phyloP scores from a whole-genome alignment of 2,888 invertebrate genomes.

The Taenaris catops region DNA sequence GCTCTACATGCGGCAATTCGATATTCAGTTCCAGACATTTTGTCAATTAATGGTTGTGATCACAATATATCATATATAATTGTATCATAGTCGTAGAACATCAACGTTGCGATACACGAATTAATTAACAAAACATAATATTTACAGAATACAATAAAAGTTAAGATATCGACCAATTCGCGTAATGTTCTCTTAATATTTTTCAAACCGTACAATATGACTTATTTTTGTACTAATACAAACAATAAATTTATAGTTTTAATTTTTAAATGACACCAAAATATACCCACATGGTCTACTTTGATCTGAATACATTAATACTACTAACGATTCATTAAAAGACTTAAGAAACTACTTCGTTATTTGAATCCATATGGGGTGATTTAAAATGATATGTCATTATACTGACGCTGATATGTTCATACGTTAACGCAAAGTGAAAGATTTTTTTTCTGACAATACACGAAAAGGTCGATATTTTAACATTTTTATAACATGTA shows the following conservation, averaged over 20 bases:
- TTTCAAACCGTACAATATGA: too few species aligned
- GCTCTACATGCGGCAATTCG: slow-evolving; percentile 17
- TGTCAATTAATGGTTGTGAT: slow-evolving; percentile 18
- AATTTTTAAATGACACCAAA: too few species aligned
- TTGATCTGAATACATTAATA: too few species aligned
- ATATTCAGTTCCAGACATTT: slow-evolving; percentile 20
- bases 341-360: too few species aligned
- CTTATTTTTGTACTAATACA: too few species aligned
- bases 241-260: too few species aligned
- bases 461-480: slow-evolving; percentile 54
- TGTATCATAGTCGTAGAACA: slow-evolving; percentile 55
- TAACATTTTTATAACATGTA: slow-evolving; percentile 49
- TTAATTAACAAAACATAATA: slow-evolving; percentile 69
- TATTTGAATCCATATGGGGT: not conserved
- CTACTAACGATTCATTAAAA: too few species aligned
- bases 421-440: slow-evolving; percentile 18
- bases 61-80: slow-evolving; percentile 34
- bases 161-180: slow-evolving; percentile 58
- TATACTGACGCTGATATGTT: slow-evolving; percentile 51
- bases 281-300: too few species aligned
- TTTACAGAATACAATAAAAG: slow-evolving; percentile 47
- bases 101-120: slow-evolving; percentile 71
- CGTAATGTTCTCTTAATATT: too few species aligned
- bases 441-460: too few species aligned
- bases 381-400: slow-evolving; percentile 60